Evolutionary conservation across 2,113 vertebrate species (phyloP).

Genomic region (Siphamia tubifer): DNA sequence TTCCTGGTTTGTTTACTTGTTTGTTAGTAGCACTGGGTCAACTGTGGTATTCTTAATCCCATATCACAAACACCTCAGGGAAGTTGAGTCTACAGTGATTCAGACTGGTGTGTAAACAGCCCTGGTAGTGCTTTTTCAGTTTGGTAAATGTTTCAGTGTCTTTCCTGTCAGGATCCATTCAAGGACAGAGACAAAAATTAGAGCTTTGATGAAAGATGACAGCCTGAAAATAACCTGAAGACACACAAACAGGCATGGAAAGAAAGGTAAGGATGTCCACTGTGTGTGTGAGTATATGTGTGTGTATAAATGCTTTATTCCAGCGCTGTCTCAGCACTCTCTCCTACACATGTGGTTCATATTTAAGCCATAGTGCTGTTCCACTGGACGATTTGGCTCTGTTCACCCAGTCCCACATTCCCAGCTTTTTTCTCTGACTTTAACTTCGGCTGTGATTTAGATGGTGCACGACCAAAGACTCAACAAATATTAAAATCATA

Average conservation of each 20-base stretch:
- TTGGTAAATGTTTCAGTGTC: slow-evolving; percentile 1
- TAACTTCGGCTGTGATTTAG: slow-evolving; percentile 12
- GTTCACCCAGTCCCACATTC: slow-evolving; percentile 54
- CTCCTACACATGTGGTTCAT: slow-evolving; percentile 72
- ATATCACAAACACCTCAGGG: slow-evolving; percentile 1
- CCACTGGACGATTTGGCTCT: slow-evolving; percentile 65
- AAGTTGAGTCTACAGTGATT: background rate
- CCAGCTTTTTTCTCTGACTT: slow-evolving; percentile 30
- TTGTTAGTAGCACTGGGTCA: slow-evolving; percentile 59
- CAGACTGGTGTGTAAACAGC: background rate
- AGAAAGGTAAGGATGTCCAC: slow-evolving; percentile 52
- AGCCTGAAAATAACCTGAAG: slow-evolving; percentile 7
- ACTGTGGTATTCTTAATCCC: slow-evolving; percentile 29
- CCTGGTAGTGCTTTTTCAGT: background rate
- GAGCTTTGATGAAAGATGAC: slow-evolving; percentile 11
- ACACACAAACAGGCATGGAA: slow-evolving; percentile 4
- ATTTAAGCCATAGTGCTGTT: slow-evolving; percentile 67
- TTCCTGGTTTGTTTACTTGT: slow-evolving; percentile 60
- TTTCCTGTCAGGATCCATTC: slow-evolving; percentile 8
- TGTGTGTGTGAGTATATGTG: slow-evolving; percentile 11
- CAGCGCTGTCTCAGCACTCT: slow-evolving; percentile 62
- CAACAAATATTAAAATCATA: background rate
- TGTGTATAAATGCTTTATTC: slow-evolving; percentile 9
- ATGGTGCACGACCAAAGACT: background rate
- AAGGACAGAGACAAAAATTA: slow-evolving; percentile 8